Percentiles rank a stretch among this genome's conserved stretches.
Conservation (phyloP, 1,140 invertebrate genomes). For the Homarus americanus region DNA sequence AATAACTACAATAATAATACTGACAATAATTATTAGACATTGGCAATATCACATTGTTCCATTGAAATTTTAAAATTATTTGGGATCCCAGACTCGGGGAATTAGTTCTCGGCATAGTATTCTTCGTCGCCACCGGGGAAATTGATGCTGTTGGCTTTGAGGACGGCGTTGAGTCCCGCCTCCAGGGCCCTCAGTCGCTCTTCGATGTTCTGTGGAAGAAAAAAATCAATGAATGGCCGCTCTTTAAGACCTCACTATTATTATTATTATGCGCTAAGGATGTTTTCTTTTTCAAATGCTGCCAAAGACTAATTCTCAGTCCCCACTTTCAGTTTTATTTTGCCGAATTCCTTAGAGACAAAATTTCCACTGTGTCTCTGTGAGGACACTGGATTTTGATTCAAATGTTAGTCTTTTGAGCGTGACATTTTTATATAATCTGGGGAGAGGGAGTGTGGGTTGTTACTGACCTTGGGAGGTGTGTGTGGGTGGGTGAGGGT, state of each 20-base stretch:
- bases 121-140: background rate
- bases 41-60: background rate
- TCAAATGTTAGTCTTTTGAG: no score
- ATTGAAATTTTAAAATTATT: background rate
- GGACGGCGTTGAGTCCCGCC: conserved; percentile 3
- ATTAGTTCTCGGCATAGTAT: conserved; percentile 26
- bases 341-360: no score
- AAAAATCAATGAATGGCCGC: background rate
- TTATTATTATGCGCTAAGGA: no score
- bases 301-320: no score
- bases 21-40: background rate
- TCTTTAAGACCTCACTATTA: no score
- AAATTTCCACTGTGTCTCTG: no score
- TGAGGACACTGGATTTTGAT: no score
- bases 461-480: background rate
- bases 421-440: no score
- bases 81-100: background rate
- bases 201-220: background rate
- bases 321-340: no score
- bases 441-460: background rate
- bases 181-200: conserved; percentile 10
- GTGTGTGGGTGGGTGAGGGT: background rate
- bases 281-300: no score
- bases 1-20: no score
- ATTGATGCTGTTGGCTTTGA: background rate